phyloP scores from a whole-genome alignment of 2,888 invertebrate species.

The Drosophila niveifrons region DNA sequence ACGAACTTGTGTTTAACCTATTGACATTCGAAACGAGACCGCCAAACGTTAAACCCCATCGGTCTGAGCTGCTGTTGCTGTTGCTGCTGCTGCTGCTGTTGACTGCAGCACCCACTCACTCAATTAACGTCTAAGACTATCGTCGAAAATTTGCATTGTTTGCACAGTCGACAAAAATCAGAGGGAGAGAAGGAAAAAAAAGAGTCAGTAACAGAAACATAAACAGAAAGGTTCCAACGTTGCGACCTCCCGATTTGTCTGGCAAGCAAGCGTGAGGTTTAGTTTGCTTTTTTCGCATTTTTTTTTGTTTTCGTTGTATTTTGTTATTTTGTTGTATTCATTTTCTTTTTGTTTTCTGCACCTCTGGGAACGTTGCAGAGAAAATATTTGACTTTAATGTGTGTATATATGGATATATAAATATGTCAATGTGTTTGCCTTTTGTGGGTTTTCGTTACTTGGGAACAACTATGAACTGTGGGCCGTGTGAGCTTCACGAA shows the following conservation, averaged over 20 bases:
- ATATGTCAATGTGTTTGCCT: constrained; percentile 67
- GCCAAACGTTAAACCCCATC: constrained; percentile 23
- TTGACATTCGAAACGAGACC: constrained; percentile 60
- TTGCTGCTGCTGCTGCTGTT: neutral
- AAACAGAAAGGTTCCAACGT: constrained; percentile 45
- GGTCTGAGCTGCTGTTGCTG: constrained; percentile 8
- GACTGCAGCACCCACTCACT: constrained; percentile 44
- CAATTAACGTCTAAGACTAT: constrained; percentile 44
- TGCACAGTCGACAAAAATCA: constrained; percentile 34
- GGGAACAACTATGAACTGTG: constrained; percentile 48
- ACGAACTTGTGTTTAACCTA: constrained; percentile 73
- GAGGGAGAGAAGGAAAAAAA: constrained; percentile 20
- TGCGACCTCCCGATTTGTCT: constrained; percentile 60
- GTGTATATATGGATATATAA: constrained; percentile 66
- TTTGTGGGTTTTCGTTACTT: constrained; percentile 54
- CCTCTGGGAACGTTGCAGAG: constrained; percentile 65
- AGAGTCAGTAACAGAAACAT: constrained; percentile 15
- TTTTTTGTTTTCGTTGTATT: constrained; percentile 5
- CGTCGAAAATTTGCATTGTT: constrained; percentile 62
- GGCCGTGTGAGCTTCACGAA: constrained; percentile 44
- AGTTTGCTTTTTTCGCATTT: constrained; percentile 23
- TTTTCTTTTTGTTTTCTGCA: constrained; percentile 33
- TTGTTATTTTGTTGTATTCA: neutral
- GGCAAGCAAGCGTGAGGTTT: constrained; percentile 60
- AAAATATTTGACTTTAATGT: constrained; percentile 72